These are phyloP conservation scores for Pseudochaenichthys georgianus DNA, from an alignment of 2,797 vertebrate species.

Conservation along the genomic window DNA sequence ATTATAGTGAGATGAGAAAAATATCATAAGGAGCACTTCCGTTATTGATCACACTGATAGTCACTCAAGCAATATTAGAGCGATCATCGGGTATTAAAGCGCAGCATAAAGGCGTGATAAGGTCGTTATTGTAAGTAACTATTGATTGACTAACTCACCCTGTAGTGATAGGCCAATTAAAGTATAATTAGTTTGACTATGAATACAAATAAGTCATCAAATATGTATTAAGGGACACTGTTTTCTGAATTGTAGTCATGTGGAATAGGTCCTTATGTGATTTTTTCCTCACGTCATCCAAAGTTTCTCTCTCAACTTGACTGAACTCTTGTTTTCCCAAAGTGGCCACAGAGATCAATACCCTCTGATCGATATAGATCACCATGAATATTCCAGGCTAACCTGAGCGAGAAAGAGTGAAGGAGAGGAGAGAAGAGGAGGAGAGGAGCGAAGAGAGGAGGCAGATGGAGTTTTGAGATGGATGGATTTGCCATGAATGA, in stretches of 20 bases:
- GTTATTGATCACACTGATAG: slow-evolving; percentile 39
- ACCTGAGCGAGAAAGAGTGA: slow-evolving; percentile 58
- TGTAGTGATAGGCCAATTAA: slow-evolving; percentile 6
- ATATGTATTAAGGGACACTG: neutral
- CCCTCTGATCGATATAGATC: slow-evolving; percentile 90
- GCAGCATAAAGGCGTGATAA: slow-evolving; percentile 13
- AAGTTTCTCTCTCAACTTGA: slow-evolving; percentile 70
- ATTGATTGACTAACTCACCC: slow-evolving; percentile 43
- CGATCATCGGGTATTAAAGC: slow-evolving; percentile 38
- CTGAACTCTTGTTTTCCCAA: slow-evolving; percentile 70
- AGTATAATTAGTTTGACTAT: slow-evolving; percentile 1
- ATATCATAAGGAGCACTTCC: neutral
- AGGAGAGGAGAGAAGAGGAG: slow-evolving; percentile 49
- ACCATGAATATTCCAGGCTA: slow-evolving; percentile 87
- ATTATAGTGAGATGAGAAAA: slow-evolving; percentile 11
- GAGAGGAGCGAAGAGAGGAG: slow-evolving; percentile 38
- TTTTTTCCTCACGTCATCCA: slow-evolving; percentile 18
- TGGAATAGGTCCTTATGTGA: neutral
- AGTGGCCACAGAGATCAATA: slow-evolving; percentile 85
- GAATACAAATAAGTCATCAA: neutral
- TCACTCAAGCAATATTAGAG: slow-evolving; percentile 26
- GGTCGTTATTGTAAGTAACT: slow-evolving; percentile 20
- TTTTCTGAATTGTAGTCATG: neutral
- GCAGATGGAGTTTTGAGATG: slow-evolving; percentile 58
- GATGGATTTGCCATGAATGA: slow-evolving; percentile 57